Conservation (phyloP, 2,888 invertebrate species). For the Mellilla xanthometata region DNA sequence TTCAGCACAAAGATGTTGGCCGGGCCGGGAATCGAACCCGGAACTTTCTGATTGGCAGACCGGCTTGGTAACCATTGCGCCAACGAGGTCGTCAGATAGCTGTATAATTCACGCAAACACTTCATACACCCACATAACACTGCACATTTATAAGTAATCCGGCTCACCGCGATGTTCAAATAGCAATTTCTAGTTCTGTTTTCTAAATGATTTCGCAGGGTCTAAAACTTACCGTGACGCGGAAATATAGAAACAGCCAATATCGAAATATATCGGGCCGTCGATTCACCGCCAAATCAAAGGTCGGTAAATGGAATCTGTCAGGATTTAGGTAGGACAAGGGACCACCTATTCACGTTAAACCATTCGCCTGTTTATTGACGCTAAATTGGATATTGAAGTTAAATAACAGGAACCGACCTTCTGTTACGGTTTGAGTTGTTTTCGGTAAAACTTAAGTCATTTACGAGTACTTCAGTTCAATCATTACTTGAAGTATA, state of each 20-base stretch:
- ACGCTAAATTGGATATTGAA: constrained; percentile 27
- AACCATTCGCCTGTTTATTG: constrained; percentile 22
- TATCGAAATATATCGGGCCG: constrained; percentile 18
- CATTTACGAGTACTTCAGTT: no score
- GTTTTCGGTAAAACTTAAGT: no score
- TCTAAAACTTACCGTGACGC: constrained; percentile 17
- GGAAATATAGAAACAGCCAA: no score
- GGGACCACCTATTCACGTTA: constrained; percentile 31
- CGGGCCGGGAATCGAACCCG: no score
- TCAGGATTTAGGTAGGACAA: constrained; percentile 31
- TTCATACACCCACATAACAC: no score
- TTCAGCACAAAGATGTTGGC: no score
- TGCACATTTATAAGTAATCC: no score
- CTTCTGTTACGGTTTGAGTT: neutral
- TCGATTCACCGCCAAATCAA: constrained; percentile 40
- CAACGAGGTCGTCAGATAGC: no score
- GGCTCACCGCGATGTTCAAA: neutral
- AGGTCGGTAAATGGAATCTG: constrained; percentile 36
- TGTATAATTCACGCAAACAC: no score
- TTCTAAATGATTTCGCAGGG: constrained; percentile 7
- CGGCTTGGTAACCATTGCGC: no score
- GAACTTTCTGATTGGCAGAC: no score
- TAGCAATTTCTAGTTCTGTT: neutral
- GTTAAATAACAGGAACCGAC: constrained; percentile 4
- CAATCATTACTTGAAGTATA: no score